These are phyloP conservation scores for Notospermus geniculatus DNA, from an alignment of 1,140 invertebrate species.

Conservation along the genomic window DNA sequence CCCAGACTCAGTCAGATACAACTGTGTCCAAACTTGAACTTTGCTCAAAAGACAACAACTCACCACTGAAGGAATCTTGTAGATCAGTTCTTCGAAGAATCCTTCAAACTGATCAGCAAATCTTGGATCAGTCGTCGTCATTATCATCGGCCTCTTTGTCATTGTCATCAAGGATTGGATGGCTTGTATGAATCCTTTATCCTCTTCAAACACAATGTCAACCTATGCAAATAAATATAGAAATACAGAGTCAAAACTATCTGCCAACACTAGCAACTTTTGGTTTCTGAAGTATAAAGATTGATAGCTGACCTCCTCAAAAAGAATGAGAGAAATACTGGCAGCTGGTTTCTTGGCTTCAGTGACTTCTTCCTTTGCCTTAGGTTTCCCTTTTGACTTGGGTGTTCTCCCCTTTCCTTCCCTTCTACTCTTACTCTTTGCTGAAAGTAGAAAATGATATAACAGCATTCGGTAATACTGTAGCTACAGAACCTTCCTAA, in stretches of 20 bases:
- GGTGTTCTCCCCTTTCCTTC: constrained; percentile 1
- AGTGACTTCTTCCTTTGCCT: not conserved
- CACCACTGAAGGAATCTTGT: constrained; percentile 38
- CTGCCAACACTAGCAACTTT: constrained; percentile 6
- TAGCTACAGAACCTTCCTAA: no score
- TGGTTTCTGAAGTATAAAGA: not conserved
- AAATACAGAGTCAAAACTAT: constrained; percentile 33
- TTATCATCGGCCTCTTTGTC: constrained; percentile 81
- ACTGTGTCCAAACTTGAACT: not conserved
- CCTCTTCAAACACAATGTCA: constrained; percentile 83
- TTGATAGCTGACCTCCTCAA: constrained; percentile 77
- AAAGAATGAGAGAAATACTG: constrained; percentile 66
- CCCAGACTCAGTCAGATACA: not conserved
- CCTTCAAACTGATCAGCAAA: constrained; percentile 32
- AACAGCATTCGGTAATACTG: no score
- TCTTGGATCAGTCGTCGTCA: constrained; percentile 67
- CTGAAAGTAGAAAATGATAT: no score
- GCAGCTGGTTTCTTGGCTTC: constrained; percentile 11
- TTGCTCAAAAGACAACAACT: constrained; percentile 7
- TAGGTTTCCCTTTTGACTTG: not conserved
- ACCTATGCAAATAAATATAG: constrained; percentile 46
- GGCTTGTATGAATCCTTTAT: constrained; percentile 81
- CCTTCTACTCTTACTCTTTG: no score
- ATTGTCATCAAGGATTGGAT: constrained; percentile 71
- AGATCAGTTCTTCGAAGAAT: constrained; percentile 33